Percentiles rank a stretch among this genome's conserved stretches.
These are phyloP conservation scores for Phasianus colchicus DNA, from an alignment of 2,113 vertebrate genomes.

Conservation along the genomic window DNA sequence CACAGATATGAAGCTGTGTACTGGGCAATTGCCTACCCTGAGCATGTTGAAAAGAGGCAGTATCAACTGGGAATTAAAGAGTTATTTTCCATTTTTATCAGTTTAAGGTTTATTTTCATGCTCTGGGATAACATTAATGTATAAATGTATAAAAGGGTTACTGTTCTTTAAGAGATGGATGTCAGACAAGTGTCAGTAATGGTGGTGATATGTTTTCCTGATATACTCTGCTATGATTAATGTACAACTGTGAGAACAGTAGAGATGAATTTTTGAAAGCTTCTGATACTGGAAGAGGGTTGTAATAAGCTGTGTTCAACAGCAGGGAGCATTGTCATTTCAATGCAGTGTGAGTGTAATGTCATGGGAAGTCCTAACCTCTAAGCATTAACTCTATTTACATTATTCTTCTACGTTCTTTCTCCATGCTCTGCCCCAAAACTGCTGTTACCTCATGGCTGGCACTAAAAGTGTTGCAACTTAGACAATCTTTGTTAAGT, in stretches of 20 bases:
- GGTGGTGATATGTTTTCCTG: accelerated
- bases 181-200: not conserved
- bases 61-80: not conserved
- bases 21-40: not conserved
- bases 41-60: not conserved
- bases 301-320: not conserved
- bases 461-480: not conserved
- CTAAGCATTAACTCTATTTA: not conserved
- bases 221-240: not conserved
- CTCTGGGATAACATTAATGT: not conserved
- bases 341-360: not conserved
- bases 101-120: not conserved
- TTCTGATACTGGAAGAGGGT: not conserved
- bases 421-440: not conserved
- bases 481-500: accelerated
- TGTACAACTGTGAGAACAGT: accelerated
- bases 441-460: not conserved
- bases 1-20: not conserved
- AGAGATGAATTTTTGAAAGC: not conserved
- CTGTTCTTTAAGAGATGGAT: not conserved
- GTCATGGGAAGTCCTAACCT: not conserved
- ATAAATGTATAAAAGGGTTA: not conserved
- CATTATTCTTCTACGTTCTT: accelerated
- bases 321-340: not conserved
- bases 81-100: not conserved